Conservation (phyloP, 2,888 invertebrate genomes). For the Aleiodes leptofemur region DNA sequence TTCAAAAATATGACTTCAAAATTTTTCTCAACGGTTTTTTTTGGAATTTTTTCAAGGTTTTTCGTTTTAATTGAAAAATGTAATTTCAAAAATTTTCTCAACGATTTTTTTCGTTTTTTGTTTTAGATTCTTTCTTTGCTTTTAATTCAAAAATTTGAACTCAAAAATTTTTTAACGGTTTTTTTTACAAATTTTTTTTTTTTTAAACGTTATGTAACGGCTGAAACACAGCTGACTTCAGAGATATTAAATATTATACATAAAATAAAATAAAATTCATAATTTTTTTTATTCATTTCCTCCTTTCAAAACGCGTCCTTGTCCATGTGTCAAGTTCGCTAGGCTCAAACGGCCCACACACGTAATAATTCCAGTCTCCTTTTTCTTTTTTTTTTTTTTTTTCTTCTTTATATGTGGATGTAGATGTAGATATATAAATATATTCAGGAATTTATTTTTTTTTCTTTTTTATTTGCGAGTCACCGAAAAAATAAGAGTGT, state of each 20-base stretch:
- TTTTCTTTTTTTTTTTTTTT: slow-evolving; percentile 17
- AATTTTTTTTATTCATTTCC: slow-evolving; percentile 67
- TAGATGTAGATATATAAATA: background rate
- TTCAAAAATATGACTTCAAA: no score
- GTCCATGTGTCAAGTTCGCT: slow-evolving; percentile 73
- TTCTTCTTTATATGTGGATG: background rate
- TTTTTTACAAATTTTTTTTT: no score
- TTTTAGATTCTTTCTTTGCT: no score
- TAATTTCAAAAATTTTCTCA: no score
- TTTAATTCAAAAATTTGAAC: no score
- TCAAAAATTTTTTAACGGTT: no score
- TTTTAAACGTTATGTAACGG: slow-evolving; percentile 43
- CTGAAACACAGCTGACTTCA: slow-evolving; percentile 58
- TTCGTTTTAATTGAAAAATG: no score
- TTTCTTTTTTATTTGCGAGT: slow-evolving; percentile 15
- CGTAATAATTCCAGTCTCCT: slow-evolving; percentile 54
- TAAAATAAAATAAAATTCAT: slow-evolving; percentile 5
- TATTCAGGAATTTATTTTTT: slow-evolving; percentile 22
- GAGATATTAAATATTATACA: slow-evolving; percentile 55
- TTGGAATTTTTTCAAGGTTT: no score
- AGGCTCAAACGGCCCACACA: slow-evolving; percentile 60
- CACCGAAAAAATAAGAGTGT: slow-evolving; percentile 19
- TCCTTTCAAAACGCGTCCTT: slow-evolving; percentile 73
- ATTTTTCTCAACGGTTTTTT: no score
- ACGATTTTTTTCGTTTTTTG: no score